These are phyloP conservation scores for Podarcis raffonei DNA, from an alignment of 2,113 vertebrate species.

Conservation along the genomic window DNA sequence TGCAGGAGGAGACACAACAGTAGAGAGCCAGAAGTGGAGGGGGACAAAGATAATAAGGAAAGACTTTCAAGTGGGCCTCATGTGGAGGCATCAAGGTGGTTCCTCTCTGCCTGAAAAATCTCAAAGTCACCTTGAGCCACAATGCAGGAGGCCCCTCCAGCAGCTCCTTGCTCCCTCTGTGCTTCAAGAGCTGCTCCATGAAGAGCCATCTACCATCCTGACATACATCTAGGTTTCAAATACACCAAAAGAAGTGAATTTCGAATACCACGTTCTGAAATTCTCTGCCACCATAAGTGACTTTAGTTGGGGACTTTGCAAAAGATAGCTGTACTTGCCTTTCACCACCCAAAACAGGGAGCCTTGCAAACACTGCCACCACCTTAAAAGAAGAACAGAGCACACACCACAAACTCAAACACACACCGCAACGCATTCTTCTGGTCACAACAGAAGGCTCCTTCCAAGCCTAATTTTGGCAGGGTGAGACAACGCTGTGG, in stretches of 20 bases:
- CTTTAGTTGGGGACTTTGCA: too few species aligned
- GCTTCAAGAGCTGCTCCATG: neutral
- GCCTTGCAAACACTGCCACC: neutral
- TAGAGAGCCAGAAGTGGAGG: neutral
- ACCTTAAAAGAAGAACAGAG: neutral
- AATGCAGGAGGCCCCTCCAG: neutral
- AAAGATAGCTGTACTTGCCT: too few species aligned
- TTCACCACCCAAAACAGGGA: too few species aligned
- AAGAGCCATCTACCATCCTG: neutral
- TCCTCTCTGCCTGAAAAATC: too few species aligned
- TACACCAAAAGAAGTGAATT: neutral
- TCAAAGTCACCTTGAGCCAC: neutral
- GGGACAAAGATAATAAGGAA: neutral
- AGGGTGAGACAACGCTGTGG: too few species aligned
- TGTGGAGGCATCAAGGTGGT: neutral
- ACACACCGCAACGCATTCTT: too few species aligned
- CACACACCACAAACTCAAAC: too few species aligned
- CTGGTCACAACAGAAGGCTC: too few species aligned
- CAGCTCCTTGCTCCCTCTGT: neutral
- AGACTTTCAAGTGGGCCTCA: neutral
- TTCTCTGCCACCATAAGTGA: neutral
- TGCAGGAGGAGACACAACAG: neutral
- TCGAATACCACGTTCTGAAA: neutral
- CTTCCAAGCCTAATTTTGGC: too few species aligned
- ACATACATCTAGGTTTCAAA: neutral